phyloP scores from a whole-genome alignment of 2,113 vertebrate genomes.

The Engraulis encrasicolus region DNA sequence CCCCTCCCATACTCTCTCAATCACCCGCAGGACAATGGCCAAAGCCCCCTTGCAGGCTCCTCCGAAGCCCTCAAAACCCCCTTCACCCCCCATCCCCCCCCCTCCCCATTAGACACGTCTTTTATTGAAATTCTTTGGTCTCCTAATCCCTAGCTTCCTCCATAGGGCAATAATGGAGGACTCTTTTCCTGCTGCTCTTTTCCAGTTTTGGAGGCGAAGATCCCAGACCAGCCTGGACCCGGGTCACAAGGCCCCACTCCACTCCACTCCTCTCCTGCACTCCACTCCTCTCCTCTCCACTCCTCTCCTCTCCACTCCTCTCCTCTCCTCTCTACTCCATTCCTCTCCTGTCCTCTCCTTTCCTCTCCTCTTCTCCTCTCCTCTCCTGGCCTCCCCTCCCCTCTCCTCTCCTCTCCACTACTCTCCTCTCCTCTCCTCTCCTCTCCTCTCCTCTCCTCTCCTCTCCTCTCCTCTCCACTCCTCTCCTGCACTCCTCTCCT shows the following conservation, averaged over 20 bases:
- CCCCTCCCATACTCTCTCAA: constrained; percentile 77
- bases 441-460: too few relatives aligned
- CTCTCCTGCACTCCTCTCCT: too few relatives aligned
- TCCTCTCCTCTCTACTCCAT: too few relatives aligned
- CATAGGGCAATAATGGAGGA: constrained; percentile 78
- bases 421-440: too few relatives aligned
- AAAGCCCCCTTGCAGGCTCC: constrained; percentile 50
- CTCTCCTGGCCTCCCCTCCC: too few relatives aligned
- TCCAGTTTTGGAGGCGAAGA: constrained; percentile 74
- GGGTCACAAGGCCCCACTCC: constrained; percentile 77
- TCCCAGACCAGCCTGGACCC: constrained; percentile 62
- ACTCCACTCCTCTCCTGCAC: too few relatives aligned
- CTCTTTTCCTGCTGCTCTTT: constrained; percentile 79
- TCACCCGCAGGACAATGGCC: constrained; percentile 77
- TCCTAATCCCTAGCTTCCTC: constrained; percentile 86
- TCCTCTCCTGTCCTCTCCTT: too few relatives aligned
- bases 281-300: too few relatives aligned
- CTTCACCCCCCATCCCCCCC: constrained; percentile 72
- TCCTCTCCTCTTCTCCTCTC: too few relatives aligned
- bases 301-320: too few relatives aligned
- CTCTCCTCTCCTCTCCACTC: too few relatives aligned
- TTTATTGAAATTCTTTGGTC: constrained; percentile 85
- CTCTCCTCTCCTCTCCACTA: too few relatives aligned
- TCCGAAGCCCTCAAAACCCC: constrained; percentile 65
- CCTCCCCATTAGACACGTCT: constrained; percentile 82